These are phyloP conservation scores for Tinea pellionella DNA, from an alignment of 2,888 invertebrate species.

Conservation along the genomic window DNA sequence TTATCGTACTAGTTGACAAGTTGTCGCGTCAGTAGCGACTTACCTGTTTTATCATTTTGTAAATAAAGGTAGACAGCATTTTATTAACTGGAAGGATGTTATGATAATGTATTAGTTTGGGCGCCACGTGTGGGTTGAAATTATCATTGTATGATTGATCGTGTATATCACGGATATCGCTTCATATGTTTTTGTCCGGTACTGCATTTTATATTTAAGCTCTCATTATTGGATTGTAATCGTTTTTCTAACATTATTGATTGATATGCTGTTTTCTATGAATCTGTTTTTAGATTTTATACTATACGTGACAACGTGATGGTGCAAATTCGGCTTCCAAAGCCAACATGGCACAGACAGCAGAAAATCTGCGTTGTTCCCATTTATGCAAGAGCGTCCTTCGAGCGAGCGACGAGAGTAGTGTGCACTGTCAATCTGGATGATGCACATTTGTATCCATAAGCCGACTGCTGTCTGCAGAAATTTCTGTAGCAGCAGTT, in stretches of 20 bases:
- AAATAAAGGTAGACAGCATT: constrained; percentile 44
- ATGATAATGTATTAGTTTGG: constrained; percentile 43
- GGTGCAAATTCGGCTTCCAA: too few species aligned
- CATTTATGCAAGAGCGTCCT: too few species aligned
- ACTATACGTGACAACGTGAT: too few species aligned
- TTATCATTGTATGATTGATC: constrained; percentile 36
- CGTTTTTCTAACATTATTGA: not conserved
- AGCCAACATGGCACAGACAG: too few species aligned
- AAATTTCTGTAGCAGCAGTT: too few species aligned
- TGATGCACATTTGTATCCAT: too few species aligned
- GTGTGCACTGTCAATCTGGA: too few species aligned
- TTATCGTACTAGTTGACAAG: constrained; percentile 16
- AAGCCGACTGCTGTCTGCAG: too few species aligned
- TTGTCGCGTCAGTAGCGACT: constrained; percentile 35
- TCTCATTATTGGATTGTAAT: not conserved
- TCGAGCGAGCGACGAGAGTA: too few species aligned
- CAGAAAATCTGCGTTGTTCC: too few species aligned
- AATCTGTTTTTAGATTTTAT: constrained; percentile 21
- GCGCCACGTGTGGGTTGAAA: constrained; percentile 33
- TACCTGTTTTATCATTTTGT: constrained; percentile 46
- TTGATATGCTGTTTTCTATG: not conserved
- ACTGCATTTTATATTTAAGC: not conserved
- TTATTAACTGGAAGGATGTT: constrained; percentile 44
- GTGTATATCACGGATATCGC: constrained; percentile 21
- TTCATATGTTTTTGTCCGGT: constrained; percentile 12